Conservation (phyloP, 1,140 invertebrate species). For the Trichoplusia ni region DNA sequence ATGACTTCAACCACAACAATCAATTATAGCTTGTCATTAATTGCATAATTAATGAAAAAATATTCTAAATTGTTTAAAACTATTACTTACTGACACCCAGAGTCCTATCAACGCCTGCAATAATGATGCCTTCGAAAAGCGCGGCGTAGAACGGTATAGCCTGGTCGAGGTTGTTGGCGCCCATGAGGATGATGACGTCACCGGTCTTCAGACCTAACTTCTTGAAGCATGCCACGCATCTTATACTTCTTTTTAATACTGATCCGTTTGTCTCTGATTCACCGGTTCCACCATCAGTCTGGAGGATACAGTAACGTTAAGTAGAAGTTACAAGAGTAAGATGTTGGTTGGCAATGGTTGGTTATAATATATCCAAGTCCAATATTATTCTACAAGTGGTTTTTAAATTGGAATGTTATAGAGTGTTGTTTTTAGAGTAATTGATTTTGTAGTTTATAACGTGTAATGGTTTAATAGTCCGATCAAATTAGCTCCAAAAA, state of each 20-base stretch:
- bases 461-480: too few relatives aligned
- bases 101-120: constrained; percentile 22
- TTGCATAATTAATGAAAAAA: too few relatives aligned
- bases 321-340: too few relatives aligned
- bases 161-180: constrained; percentile 61
- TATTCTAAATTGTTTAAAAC: background rate
- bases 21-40: too few relatives aligned
- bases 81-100: constrained; percentile 27
- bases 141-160: constrained; percentile 61
- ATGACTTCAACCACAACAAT: too few relatives aligned
- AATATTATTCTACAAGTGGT: too few relatives aligned
- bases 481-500: too few relatives aligned
- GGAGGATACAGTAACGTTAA: background rate
- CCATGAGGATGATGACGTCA: constrained; percentile 63
- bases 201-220: constrained; percentile 47
- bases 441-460: too few relatives aligned
- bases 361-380: too few relatives aligned
- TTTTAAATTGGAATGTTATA: too few relatives aligned
- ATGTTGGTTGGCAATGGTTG: too few relatives aligned
- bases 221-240: constrained; percentile 55
- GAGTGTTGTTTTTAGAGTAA: too few relatives aligned
- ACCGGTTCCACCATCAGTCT: constrained; percentile 73
- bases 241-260: constrained; percentile 48
- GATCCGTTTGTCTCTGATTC: constrained; percentile 58
- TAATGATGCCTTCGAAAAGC: constrained; percentile 48